Evolutionary conservation across 2,113 vertebrate genomes (phyloP).

Genomic region (Petaurus breviceps): DNA sequence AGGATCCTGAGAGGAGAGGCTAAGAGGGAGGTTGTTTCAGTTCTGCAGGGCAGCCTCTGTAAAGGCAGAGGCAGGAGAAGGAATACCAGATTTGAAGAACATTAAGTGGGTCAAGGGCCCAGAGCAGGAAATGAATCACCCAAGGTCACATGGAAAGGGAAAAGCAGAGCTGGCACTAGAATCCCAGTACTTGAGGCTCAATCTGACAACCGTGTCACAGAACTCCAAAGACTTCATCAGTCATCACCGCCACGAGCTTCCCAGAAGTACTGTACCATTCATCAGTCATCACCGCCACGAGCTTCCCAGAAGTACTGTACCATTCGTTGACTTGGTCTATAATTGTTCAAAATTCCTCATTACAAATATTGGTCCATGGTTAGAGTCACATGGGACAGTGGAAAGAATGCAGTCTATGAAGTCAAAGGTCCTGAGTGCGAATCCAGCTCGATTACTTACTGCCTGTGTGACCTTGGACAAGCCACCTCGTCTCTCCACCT

Average conservation of each 20-base stretch:
- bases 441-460: not conserved
- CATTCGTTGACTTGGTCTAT: not conserved
- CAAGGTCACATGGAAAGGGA: not conserved
- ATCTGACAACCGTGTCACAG: not conserved
- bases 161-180: not conserved
- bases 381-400: not conserved
- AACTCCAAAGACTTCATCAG: not conserved
- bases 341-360: not conserved
- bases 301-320: no score
- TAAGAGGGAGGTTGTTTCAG: not conserved
- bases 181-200: not conserved
- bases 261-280: no score
- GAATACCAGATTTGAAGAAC: not conserved
- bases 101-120: not conserved
- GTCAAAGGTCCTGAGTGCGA: not conserved
- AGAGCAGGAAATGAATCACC: not conserved
- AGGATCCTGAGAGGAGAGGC: not conserved
- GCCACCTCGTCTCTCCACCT: not conserved
- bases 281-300: no score
- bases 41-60: not conserved
- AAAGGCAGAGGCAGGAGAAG: not conserved
- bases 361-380: not conserved
- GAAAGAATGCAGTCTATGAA: not conserved
- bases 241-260: no score
- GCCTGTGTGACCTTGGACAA: not conserved